Base-by-base conservation (phyloP, 2,113 vertebrate genomes). In the Cnemophilus loriae region DNA sequence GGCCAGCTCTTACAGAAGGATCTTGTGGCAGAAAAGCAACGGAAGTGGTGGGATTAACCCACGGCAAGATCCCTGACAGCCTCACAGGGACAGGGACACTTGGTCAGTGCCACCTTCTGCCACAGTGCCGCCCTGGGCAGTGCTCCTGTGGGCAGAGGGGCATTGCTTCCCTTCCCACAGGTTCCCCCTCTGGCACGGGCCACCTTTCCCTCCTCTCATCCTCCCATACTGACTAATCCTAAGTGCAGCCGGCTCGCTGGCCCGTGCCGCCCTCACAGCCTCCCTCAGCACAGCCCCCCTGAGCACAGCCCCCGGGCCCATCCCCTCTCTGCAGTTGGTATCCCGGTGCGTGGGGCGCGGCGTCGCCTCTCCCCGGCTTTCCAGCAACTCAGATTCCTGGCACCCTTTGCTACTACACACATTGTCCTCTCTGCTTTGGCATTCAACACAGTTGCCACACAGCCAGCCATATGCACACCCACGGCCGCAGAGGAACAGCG, bases 401-500 rank as follows among this genome's bases (percentile, higher is more conserved):
- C 95, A 96, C 67, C 56, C 92, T 83, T 59, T 3, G 5, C 60
- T 95, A 88, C 95, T 93, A 96, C 93, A 88, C 93, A 96, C 92
- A 76, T 70, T 96, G 93, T 96, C 85, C 95, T 87, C 95, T 88
- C 75, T 15, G 92, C 91, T 89, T 93, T 94, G 93, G 95, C 95
- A 92, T 63, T 90, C 83, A 33, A 10, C 63, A 41, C 87, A 37
- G 86, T 90, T 95, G 85, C 95, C 95, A 94, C 93, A 70, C 90
- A 88, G 93, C 69, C 95, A 97, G 90, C 92, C 92, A 77, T 92
- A 90, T 84, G 91, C 85, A 96, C 93, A 94, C 96, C 92, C 95
- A 95, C 95, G 92, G 76, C 82, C 41, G 2, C 79, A 56, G 90
- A 95, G 85, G 94, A 94, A 90, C 91, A 86, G 93, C 83, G 86